Evolutionary conservation across 2,113 vertebrate species (phyloP).

Genomic region (Struthio camelus): DNA sequence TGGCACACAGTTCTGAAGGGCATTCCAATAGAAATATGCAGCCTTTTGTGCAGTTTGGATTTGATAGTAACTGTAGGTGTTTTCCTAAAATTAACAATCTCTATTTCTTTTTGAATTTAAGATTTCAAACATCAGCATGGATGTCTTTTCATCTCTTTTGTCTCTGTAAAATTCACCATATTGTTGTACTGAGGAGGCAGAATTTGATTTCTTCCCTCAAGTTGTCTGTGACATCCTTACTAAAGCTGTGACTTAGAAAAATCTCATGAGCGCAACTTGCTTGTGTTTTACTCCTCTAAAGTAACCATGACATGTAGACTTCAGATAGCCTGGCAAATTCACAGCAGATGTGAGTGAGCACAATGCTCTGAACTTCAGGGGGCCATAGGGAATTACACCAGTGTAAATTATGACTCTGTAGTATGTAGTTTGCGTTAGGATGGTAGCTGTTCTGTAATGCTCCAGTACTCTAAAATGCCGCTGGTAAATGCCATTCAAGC

Average conservation of each 20-base stretch:
- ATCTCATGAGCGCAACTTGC: not conserved
- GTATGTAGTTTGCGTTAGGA: not conserved
- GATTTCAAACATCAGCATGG: not conserved
- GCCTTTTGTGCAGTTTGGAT: not conserved
- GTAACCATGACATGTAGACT: not conserved
- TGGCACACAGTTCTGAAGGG: not conserved
- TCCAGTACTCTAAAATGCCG: not conserved
- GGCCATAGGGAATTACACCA: not conserved
- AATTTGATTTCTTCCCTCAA: not conserved
- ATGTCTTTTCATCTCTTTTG: not conserved
- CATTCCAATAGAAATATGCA: not conserved
- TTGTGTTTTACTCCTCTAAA: not conserved
- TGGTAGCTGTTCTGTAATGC: not conserved
- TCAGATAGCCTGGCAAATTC: not conserved
- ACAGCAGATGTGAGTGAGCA: not conserved
- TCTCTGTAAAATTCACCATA: not conserved
- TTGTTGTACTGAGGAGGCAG: rapidly evolving
- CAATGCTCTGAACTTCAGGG: not conserved
- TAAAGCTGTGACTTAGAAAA: not conserved
- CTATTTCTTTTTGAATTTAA: not conserved
- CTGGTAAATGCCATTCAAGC: not conserved
- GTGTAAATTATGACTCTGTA: not conserved
- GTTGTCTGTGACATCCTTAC: not conserved
- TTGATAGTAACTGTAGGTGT: not conserved
- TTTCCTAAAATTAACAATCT: not conserved